Percentiles rank a stretch among this genome's conserved stretches.
These are phyloP conservation scores for Isichthys henryi DNA, from an alignment of 2,113 vertebrate genomes.

Conservation along the genomic window DNA sequence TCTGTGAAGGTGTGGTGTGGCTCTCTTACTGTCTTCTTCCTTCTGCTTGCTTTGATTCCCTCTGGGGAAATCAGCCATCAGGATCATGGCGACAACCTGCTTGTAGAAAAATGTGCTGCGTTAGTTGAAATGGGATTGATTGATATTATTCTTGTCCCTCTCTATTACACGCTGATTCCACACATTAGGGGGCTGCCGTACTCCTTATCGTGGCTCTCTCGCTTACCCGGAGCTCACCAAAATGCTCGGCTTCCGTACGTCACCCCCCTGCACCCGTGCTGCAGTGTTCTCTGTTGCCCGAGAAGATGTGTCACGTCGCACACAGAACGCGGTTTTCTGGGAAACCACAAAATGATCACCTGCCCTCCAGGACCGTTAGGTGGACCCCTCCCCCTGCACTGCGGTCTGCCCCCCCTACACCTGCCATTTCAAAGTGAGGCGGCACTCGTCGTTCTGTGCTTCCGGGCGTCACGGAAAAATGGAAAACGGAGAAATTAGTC, in stretches of 20 bases:
- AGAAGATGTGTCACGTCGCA: background rate
- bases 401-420: background rate
- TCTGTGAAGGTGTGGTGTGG: background rate
- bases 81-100: background rate
- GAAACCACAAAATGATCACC: background rate
- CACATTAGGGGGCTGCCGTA: background rate
- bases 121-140: background rate
- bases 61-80: background rate
- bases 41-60: background rate
- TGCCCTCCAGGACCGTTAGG: background rate
- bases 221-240: background rate
- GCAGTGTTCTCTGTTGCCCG: background rate
- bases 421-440: background rate
- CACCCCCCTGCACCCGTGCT: background rate
- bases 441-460: background rate
- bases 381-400: background rate
- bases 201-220: background rate
- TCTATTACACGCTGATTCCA: slow-evolving; percentile 4
- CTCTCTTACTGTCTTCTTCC: background rate
- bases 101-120: background rate
- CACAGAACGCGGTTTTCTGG: background rate
- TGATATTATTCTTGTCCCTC: background rate
- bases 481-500: background rate
- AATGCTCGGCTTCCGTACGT: background rate
- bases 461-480: background rate